Base-by-base conservation (phyloP, 2,797 vertebrate genomes). In the Manis javanica region DNA sequence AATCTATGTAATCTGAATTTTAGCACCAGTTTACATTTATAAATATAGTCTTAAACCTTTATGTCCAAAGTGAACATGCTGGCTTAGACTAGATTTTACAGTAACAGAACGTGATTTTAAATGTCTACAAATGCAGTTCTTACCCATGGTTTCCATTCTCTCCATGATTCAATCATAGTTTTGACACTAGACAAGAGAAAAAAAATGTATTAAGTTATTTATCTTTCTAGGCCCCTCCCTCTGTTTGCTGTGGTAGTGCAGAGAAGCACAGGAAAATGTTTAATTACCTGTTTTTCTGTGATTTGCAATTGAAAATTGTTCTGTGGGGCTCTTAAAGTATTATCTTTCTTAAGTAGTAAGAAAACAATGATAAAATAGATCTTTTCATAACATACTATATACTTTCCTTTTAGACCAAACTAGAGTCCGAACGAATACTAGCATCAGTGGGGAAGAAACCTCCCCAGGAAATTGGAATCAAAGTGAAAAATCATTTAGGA, bases 381-480 rank as follows among this genome's bases (percentile, higher is more conserved):
- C 96, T 97, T 97, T 97, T 95, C 97, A 92, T 98, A 98, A 98
- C 96, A 97, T 90, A 82, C 29, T 87, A 1, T 98, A 29, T 98
- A 97, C 96, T 98, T 98, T 98, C 93, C 96, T 98, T 98, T 91
- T 98, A 99, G 99, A 99, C 99, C 78, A 99, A 99, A 99, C 99
- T 99, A 34, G 99, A 99, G 96, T 99, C 99, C 2, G 99, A 99
- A 89, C 99, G 99, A 97, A 99, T 99, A 93, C 99, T 99, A 63
- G 99, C 99, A 97, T 99, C 99, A 2, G 99, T 99, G 98, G 99
- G 99, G 97, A 99, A 99, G 99, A 99, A 99, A 98, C 98, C 99
- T 93, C 99, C 99, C 37, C 99, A 99, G 98, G 99, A 99, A 98
- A 99, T 98, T 0, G 99, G 99, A 98, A 99, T 99, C 96, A 99